phyloP scores from a whole-genome alignment of 2,888 invertebrate species.

The Lysandra bellargus region DNA sequence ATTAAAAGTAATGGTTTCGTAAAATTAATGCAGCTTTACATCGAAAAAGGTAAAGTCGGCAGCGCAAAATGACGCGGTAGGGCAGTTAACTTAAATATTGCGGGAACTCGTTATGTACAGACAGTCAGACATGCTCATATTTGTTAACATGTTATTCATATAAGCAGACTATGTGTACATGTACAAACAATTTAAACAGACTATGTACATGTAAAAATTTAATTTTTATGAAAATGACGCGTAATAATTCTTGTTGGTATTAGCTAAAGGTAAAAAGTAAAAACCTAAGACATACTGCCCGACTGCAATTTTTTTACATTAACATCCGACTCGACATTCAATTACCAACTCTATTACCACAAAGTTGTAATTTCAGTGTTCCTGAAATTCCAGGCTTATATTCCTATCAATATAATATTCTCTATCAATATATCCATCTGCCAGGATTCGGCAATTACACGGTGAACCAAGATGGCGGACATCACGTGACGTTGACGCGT shows the following conservation, averaged over 20 bases:
- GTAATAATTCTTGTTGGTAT: too few relatives aligned
- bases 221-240: too few relatives aligned
- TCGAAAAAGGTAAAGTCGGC: background rate
- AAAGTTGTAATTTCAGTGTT: background rate
- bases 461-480: background rate
- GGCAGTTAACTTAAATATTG: constrained; percentile 1
- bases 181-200: too few relatives aligned
- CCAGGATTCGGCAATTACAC: background rate
- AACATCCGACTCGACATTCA: too few relatives aligned
- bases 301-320: too few relatives aligned
- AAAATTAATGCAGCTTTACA: constrained; percentile 8
- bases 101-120: background rate
- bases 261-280: too few relatives aligned
- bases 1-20: constrained; percentile 1
- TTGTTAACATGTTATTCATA: background rate
- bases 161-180: background rate
- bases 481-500: constrained; percentile 1
- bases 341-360: too few relatives aligned
- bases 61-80: background rate
- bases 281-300: too few relatives aligned
- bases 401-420: background rate
- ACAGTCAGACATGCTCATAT: background rate
- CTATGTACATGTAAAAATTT: too few relatives aligned
- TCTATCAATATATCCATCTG: background rate
- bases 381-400: too few relatives aligned